These are phyloP conservation scores for Stenoptilia bipunctidactyla DNA, from an alignment of 2,888 invertebrate genomes.

Conservation along the genomic window DNA sequence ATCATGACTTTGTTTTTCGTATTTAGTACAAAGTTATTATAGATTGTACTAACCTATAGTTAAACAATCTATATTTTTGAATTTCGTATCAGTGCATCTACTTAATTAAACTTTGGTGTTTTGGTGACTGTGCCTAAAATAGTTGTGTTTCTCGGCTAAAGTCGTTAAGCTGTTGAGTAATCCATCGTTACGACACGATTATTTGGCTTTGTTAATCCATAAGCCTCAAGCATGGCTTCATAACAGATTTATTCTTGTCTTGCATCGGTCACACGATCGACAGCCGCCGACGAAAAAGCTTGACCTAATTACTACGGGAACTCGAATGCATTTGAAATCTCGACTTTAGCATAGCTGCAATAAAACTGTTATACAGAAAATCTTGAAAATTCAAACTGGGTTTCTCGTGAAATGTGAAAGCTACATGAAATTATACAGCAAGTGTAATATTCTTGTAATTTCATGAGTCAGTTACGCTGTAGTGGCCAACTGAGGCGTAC, in stretches of 20 bases:
- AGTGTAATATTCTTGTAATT: conserved; percentile 9
- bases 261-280: conserved; percentile 48
- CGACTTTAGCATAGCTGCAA: background rate
- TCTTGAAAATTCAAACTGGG: background rate
- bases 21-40: too few species aligned
- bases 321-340: conserved; percentile 4
- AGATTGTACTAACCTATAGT: too few species aligned
- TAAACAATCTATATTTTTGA: too few species aligned
- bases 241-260: conserved; percentile 48
- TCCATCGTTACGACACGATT: too few species aligned
- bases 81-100: too few species aligned
- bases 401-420: background rate
- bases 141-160: too few species aligned
- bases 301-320: conserved; percentile 36
- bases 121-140: too few species aligned
- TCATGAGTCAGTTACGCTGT: conserved; percentile 20
- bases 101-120: too few species aligned
- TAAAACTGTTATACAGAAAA: background rate
- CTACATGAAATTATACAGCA: background rate
- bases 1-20: too few species aligned
- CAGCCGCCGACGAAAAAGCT: conserved; percentile 42
- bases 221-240: too few species aligned
- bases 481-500: conserved; percentile 9
- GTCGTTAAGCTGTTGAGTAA: too few species aligned
- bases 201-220: too few species aligned